These are phyloP conservation scores for Euplagia quadripunctaria DNA, from an alignment of 2,888 invertebrate genomes.

Conservation along the genomic window DNA sequence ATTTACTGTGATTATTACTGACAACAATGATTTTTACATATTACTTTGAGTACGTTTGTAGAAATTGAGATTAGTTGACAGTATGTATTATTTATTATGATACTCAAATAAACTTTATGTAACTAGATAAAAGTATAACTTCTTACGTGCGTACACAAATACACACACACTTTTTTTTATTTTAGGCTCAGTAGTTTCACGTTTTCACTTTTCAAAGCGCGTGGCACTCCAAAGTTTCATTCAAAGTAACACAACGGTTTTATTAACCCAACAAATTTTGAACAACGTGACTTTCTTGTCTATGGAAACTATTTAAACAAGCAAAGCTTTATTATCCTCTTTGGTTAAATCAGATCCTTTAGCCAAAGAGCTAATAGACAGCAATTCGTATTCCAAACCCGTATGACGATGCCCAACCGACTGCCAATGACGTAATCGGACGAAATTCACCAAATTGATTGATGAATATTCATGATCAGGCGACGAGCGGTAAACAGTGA, in stretches of 20 bases:
- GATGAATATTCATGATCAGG: conserved; percentile 16
- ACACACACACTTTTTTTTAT: no score
- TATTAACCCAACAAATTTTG: not conserved
- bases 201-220: no score
- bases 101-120: no score
- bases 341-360: not conserved
- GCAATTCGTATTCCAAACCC: conserved; percentile 13
- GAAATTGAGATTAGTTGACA: no score
- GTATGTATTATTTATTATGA: no score
- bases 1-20: no score
- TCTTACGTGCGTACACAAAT: no score
- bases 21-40: no score
- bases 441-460: conserved; percentile 19
- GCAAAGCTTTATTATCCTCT: conserved; percentile 1
- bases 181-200: no score
- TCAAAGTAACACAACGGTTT: not conserved
- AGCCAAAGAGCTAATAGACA: not conserved
- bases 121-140: no score
- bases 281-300: not conserved
- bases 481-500: not conserved
- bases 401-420: conserved; percentile 6
- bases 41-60: no score
- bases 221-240: no score
- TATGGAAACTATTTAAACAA: not conserved
- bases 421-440: conserved; percentile 19